Evolutionary conservation across 2,888 invertebrate genomes (phyloP).

Genomic region (Cyclophora albipunctata): DNA sequence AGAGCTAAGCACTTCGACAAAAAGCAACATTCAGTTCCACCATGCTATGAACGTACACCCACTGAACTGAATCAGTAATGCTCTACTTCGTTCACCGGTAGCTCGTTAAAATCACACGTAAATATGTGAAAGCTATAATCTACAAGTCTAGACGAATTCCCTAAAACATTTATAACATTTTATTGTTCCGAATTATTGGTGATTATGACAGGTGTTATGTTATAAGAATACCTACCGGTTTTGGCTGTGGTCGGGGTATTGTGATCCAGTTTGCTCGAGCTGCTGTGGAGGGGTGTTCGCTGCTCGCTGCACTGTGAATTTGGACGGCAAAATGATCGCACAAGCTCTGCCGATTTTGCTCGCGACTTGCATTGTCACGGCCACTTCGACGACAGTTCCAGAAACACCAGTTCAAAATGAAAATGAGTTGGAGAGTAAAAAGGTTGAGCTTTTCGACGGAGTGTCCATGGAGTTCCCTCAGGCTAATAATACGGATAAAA

Average conservation of each 20-base stretch:
- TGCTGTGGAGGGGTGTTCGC: conserved; percentile 26
- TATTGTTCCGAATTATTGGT: background rate
- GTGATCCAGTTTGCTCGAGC: conserved; percentile 21
- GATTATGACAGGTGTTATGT: background rate
- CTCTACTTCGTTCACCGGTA: conserved; percentile 10
- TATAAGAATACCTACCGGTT: background rate
- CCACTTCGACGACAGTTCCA: conserved; percentile 24
- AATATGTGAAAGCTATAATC: background rate
- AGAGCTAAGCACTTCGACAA: no score
- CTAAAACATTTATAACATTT: background rate
- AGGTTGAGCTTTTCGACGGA: conserved; percentile 51
- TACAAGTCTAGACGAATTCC: background rate
- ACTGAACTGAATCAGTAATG: conserved; percentile 4
- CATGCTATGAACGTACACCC: no score
- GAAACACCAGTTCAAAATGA: conserved; percentile 13
- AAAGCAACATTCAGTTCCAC: no score
- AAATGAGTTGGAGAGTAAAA: conserved; percentile 26
- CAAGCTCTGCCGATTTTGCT: conserved; percentile 28
- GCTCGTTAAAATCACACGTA: conserved; percentile 7
- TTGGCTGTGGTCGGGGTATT: background rate
- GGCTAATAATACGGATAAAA: conserved; percentile 30
- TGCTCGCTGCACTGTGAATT: conserved; percentile 32
- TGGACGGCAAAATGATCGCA: conserved; percentile 51
- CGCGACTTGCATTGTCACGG: conserved; percentile 21
- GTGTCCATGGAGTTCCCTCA: conserved; percentile 47